phyloP scores from a whole-genome alignment of 2,113 vertebrate genomes.

The Leucosticte australis region DNA sequence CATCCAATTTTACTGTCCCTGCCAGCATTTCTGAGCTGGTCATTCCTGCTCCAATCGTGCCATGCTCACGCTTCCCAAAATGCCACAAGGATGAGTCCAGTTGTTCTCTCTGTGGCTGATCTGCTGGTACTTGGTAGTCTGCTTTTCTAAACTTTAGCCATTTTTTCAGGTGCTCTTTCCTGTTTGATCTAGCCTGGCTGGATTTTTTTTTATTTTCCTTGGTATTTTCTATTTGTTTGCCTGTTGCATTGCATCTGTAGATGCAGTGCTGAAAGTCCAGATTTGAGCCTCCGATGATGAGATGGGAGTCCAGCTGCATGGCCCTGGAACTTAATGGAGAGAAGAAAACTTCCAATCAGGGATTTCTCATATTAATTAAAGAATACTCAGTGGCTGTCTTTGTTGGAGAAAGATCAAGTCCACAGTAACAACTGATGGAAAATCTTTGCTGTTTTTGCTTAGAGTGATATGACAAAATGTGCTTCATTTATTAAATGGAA shows the following conservation, averaged over 20 bases:
- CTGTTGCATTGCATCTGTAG: background rate
- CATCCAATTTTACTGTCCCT: background rate
- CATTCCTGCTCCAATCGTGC: fast-evolving
- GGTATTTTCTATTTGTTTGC: background rate
- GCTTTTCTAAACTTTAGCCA: background rate
- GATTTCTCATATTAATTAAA: conserved; percentile 4
- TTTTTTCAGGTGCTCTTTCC: background rate
- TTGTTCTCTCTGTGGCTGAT: background rate
- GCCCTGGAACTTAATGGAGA: background rate
- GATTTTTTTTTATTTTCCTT: background rate
- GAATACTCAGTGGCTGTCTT: background rate
- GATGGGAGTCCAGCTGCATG: background rate
- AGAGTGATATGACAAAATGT: background rate
- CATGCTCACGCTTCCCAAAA: background rate
- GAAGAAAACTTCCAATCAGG: background rate
- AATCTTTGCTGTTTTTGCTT: conserved; percentile 38
- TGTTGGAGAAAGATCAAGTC: background rate
- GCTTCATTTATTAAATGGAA: background rate
- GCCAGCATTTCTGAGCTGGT: background rate
- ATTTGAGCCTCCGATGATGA: background rate
- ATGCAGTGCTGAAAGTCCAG: background rate
- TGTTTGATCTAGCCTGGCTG: background rate
- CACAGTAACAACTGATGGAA: background rate
- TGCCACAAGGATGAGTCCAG: fast-evolving
- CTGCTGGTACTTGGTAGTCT: background rate